phyloP scores from a whole-genome alignment of 2,113 vertebrate species.

The Patagioenas fasciata region DNA sequence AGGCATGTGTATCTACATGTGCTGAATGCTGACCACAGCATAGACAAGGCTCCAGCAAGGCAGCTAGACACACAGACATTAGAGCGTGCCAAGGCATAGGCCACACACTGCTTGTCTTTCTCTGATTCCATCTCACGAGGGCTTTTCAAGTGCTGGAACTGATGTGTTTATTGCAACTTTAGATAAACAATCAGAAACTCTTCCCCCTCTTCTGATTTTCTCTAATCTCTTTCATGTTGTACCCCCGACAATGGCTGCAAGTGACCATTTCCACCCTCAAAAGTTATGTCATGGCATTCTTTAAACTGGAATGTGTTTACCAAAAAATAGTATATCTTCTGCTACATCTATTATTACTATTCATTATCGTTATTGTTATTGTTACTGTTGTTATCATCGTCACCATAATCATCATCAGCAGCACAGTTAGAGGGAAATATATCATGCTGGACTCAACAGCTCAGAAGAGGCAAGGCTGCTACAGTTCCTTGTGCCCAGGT shows the following conservation, averaged over 20 bases:
- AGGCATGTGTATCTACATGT: neutral
- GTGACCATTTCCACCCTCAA: neutral
- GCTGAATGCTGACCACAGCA: neutral
- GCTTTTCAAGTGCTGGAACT: neutral
- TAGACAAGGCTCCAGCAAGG: neutral
- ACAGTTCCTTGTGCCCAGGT: accelerated
- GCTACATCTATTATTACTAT: neutral
- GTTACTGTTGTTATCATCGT: neutral
- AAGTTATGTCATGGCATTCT: neutral
- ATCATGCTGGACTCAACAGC: no score
- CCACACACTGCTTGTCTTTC: neutral
- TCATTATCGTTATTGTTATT: neutral
- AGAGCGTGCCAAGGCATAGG: neutral
- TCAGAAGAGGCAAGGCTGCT: neutral
- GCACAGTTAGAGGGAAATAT: neutral
- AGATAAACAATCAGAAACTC: neutral
- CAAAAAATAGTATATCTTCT: neutral
- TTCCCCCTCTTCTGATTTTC: neutral
- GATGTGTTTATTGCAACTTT: neutral
- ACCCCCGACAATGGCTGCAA: neutral
- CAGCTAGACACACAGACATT: accelerated
- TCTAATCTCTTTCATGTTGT: neutral
- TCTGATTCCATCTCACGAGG: neutral
- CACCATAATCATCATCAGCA: neutral
- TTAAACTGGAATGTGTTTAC: neutral